Conservation (phyloP, 2,797 vertebrate species). For the Falco peregrinus region DNA sequence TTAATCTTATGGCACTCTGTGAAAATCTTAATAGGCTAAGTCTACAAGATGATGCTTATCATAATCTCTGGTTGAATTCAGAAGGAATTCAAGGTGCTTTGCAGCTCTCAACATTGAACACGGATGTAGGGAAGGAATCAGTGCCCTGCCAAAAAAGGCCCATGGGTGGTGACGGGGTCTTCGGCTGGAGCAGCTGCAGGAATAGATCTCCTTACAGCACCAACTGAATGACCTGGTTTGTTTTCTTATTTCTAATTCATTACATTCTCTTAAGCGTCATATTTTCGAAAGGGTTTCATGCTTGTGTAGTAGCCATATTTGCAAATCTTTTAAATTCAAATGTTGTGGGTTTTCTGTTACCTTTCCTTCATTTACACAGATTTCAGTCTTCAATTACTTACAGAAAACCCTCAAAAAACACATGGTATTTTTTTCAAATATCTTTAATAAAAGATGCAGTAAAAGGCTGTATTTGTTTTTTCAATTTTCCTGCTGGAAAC, state of each 20-base stretch:
- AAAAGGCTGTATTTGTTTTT: background rate
- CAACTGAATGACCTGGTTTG: background rate
- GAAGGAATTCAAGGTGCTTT: background rate
- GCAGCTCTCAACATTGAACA: background rate
- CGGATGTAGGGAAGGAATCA: background rate
- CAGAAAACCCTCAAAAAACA: background rate
- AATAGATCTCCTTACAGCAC: background rate
- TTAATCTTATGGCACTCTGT: background rate
- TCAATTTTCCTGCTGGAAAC: background rate
- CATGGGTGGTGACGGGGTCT: rapidly evolving
- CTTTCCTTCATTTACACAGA: background rate
- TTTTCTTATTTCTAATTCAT: background rate
- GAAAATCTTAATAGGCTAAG: background rate
- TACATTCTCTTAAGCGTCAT: background rate
- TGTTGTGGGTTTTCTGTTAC: background rate
- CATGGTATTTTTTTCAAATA: background rate
- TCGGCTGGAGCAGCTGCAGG: background rate
- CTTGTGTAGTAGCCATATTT: background rate
- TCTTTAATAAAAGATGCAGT: background rate
- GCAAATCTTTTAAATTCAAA: background rate
- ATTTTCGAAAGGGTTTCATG: background rate
- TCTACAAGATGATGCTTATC: background rate
- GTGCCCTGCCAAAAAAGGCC: background rate
- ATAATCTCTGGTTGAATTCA: background rate
- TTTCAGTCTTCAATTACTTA: background rate